Conservation (phyloP, 2,113 vertebrate genomes). For the Choloepus hoffmanni region DNA sequence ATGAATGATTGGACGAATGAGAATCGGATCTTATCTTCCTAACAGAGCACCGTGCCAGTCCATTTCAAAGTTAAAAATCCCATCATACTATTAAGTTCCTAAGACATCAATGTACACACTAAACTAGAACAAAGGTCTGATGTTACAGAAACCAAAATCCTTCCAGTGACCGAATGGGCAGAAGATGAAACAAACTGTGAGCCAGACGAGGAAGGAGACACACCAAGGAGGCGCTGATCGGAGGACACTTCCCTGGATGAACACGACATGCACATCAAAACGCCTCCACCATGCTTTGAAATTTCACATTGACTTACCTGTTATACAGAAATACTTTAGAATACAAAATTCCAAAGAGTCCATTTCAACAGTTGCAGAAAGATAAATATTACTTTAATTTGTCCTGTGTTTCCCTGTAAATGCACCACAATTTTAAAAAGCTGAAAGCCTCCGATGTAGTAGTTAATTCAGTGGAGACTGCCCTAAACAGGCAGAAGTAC, state of each 20-base stretch:
- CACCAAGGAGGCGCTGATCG: not conserved
- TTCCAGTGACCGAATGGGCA: not conserved
- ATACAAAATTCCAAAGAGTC: not conserved
- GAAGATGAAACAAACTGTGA: slow-evolving; percentile 2
- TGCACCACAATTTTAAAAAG: not conserved
- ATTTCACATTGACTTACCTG: not conserved
- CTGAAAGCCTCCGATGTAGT: not conserved
- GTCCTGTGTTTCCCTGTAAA: not conserved
- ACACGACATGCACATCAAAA: not conserved
- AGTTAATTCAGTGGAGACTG: not conserved
- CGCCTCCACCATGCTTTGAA: not conserved
- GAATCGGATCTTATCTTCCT: slow-evolving; percentile 20
- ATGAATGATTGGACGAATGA: slow-evolving; percentile 34
- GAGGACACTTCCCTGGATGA: fast-evolving
- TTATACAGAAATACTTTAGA: not conserved
- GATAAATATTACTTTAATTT: not conserved
- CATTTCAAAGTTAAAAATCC: slow-evolving; percentile 24
- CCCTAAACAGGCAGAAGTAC: not conserved
- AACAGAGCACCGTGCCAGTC: not conserved
- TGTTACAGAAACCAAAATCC: not conserved
- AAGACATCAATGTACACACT: slow-evolving; percentile 17
- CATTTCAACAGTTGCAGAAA: not conserved
- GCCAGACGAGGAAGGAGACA: not conserved
- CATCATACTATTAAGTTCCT: not conserved
- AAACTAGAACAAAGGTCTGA: slow-evolving; percentile 41